Base-by-base conservation (phyloP, 2,797 vertebrate species). In the Sylvilagus floridanus region DNA sequence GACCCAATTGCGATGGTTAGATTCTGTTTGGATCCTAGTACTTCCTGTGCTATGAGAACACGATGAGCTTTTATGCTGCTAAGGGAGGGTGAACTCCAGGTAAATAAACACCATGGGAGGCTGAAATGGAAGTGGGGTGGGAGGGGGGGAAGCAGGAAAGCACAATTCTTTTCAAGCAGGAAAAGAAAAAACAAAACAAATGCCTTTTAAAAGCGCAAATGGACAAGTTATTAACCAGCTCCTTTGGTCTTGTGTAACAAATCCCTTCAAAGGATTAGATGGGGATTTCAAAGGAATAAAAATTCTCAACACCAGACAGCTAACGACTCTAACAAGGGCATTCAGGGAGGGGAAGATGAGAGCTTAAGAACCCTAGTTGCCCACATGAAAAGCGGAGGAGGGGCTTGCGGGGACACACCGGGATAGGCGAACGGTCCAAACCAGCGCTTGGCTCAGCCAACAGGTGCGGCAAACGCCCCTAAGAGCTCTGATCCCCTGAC, bases 251-350 rank as follows among this genome's bases (percentile, higher is more conserved):
- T 96, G 76, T 92, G 79, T 91, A 93, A 97, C 95, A 97, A 97
- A 85, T 72, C 37, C 90, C 95, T 97, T 97, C 97, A 96, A 42
- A 92, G 95, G 68, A 96, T 95, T 97, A 85, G 0, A 73, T 79
- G 91, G 0, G 11, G 86, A 97, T 96, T 97, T 97, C 94, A 85
- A 97, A 95, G 78, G 2, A 92, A 71, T 93, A 96, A 96, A 96
- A 96, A 96, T 96, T 95, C 96, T 96, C 94, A 94, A 96, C 97
- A 97, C 93, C 96, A 97, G 96, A 88, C 95, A 97, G 97, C 97
- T 98, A 97, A 97, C 94, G 95, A 97, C 89, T 97, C 96, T 90
- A 79, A 2, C 96, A 97, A 96, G 92, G 90, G 95, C 95, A 97
- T 96, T 96, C 88, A 54, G 96, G 92, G 93, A 96, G 42, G 72